Evolutionary conservation across 2,113 vertebrate genomes (phyloP), one percentile per base, ranked within the genome.

Genomic region (Thunnus maccoyii): DNA sequence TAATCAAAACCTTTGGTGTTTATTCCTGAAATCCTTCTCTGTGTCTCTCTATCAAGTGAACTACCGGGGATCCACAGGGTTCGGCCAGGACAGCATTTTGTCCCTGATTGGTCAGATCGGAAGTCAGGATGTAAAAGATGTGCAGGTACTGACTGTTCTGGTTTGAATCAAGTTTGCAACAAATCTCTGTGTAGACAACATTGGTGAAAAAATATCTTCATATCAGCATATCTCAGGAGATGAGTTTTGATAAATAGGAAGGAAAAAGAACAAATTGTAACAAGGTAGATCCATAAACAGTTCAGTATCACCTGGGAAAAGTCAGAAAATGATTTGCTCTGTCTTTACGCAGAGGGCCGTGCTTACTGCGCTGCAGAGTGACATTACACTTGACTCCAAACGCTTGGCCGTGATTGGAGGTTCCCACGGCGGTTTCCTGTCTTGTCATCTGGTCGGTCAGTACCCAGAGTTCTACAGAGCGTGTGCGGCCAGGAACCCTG

Each of bases 401-500:
- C 89, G 88, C 30, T 82, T 97, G 75, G 95, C 91, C 10, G 91
- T 96, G 89, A 91, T 96, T 60, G 96, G 96, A 1, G 96, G 96
- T 5, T 97, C 96, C 52, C 97, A 97, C 0, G 95, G 96, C 10
- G 97, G 96, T 57, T 97, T 97, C 88, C 93, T 97, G 0, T 93
- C 95, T 46, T 96, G 96, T 66, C 96, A 97, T 65, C 88, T 97
- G 82, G 87, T 97, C 48, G 65, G 93, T 67, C 91, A 92, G 3
- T 96, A 96, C 80, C 97, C 95, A 0, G 32, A 96, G 16, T 92
- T 90, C 82, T 97, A 97, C 90, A 91, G 1, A 89, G 96, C 91
- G 0, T 96, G 97, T 47, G 96, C 88, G 5, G 90, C 93, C 75
- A 94, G 95, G 86, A 97, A 95, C 90, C 96, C 97, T 0, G 95